Evolutionary conservation across 2,888 invertebrate species (phyloP).

Genomic region (Phorcus lineatus): DNA sequence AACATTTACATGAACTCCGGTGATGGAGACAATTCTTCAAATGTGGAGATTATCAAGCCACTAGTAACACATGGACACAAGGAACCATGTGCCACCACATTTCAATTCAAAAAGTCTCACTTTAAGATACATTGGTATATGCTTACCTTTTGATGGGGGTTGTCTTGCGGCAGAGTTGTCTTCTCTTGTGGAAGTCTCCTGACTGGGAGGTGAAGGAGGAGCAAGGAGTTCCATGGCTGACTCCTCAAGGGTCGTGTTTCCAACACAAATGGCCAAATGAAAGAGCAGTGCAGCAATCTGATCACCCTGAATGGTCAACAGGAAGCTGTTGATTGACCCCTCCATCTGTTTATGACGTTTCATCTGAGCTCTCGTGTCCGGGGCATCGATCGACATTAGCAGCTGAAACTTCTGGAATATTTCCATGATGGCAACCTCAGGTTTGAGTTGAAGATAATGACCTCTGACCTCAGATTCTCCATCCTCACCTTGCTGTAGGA

Average conservation of each 20-base stretch:
- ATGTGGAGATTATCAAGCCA: no score
- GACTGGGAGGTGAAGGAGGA: conserved; percentile 30
- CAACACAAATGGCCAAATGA: conserved; percentile 66
- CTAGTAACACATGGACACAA: no score
- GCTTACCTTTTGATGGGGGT: conserved; percentile 55
- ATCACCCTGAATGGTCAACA: conserved; percentile 44
- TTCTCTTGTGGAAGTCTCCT: conserved; percentile 25
- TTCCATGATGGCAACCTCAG: conserved; percentile 58
- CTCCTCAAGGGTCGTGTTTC: conserved; percentile 57
- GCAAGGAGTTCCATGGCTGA: conserved; percentile 53
- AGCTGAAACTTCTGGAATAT: conserved; percentile 54
- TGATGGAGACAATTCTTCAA: no score
- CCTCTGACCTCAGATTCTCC: conserved; percentile 47
- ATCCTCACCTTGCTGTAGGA: conserved; percentile 51
- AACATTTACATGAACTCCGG: no score
- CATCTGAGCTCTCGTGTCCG: conserved; percentile 25
- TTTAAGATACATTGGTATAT: background rate
- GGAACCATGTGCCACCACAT: no score
- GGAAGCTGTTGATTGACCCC: conserved; percentile 43
- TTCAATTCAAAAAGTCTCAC: no score
- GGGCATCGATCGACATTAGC: conserved; percentile 34
- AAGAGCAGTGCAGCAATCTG: conserved; percentile 49
- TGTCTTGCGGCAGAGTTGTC: conserved; percentile 34
- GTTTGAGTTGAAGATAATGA: conserved; percentile 60
- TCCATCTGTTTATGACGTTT: conserved; percentile 29